Conservation (phyloP, 2,797 vertebrate species). For the Pangasius krempfi region DNA sequence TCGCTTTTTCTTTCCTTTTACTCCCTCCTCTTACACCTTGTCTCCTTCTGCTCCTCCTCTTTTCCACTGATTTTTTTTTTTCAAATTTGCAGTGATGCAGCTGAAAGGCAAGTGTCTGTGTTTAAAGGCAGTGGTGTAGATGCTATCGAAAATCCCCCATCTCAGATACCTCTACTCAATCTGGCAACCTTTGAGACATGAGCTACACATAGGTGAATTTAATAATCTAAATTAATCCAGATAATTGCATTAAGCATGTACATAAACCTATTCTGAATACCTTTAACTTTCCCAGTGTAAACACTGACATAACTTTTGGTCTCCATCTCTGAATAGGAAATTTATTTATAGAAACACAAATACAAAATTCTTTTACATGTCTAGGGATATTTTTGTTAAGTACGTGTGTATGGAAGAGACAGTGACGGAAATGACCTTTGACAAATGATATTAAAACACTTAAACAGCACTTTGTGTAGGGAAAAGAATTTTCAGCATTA, state of each 20-base stretch:
- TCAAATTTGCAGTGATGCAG: background rate
- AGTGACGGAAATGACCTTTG: too few species aligned
- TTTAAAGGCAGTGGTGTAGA: background rate
- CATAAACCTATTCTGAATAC: background rate
- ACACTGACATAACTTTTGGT: background rate
- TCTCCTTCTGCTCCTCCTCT: constrained; percentile 26
- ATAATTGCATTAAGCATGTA: background rate
- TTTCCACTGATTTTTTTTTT: constrained; percentile 32
- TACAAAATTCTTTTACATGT: background rate
- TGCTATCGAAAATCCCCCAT: background rate
- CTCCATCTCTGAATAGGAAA: background rate
- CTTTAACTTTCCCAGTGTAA: background rate
- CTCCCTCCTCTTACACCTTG: background rate
- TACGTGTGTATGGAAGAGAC: background rate
- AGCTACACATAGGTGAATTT: background rate
- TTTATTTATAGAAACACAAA: background rate
- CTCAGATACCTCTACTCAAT: background rate
- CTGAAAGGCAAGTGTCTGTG: background rate
- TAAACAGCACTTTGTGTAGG: background rate
- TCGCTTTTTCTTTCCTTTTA: constrained; percentile 56
- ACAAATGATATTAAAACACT: background rate
- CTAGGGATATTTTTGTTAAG: background rate
- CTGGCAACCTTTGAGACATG: background rate
- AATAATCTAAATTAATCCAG: background rate
- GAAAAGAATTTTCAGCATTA: background rate